Evolutionary conservation across 2,113 vertebrate genomes (phyloP).

Genomic region (Varanus salvator): DNA sequence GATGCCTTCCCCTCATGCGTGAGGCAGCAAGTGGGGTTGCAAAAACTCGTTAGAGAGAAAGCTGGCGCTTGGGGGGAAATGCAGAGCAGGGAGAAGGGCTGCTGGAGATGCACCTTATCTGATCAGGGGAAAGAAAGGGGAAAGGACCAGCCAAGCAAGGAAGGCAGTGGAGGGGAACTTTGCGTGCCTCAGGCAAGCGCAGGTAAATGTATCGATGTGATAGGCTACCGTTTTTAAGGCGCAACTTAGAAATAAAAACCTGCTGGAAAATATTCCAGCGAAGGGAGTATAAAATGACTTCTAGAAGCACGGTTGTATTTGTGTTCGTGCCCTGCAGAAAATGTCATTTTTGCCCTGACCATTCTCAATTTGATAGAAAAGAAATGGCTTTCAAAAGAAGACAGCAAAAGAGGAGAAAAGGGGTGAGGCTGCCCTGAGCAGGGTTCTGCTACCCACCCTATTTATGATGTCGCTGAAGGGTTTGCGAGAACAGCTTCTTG

Average conservation of each 20-base stretch:
- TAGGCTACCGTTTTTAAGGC: neutral
- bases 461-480: too few relatives aligned
- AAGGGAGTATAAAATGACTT: neutral
- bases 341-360: neutral
- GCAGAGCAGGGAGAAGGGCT: neutral
- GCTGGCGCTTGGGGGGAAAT: neutral
- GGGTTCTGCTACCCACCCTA: too few relatives aligned
- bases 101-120: neutral
- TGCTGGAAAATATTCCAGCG: neutral
- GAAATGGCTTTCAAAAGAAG: neutral
- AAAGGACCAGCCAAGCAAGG: neutral
- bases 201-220: neutral
- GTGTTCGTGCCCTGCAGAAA: neutral
- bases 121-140: neutral
- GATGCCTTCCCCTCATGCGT: neutral
- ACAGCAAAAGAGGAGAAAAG: neutral
- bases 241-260: neutral
- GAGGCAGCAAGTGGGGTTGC: neutral
- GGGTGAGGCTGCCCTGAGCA: neutral
- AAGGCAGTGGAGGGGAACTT: neutral
- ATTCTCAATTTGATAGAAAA: neutral
- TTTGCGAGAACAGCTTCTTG: too few relatives aligned
- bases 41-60: conserved; percentile 5
- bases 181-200: neutral
- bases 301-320: neutral